Evolutionary conservation across 1,140 invertebrate genomes (phyloP).

Genomic region (Micrasema minimum): DNA sequence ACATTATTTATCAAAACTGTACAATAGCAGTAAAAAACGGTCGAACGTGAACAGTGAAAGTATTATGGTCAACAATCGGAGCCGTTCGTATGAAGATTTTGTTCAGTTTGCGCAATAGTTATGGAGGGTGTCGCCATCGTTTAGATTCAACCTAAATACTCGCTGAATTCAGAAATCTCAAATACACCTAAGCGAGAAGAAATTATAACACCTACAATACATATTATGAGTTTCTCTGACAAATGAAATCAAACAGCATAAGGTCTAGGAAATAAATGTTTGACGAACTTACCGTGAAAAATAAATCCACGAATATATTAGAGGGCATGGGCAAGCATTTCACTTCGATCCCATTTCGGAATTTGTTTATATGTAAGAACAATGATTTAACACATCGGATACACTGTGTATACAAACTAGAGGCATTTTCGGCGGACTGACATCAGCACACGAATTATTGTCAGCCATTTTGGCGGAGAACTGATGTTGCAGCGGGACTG

Average conservation of each 20-base stretch:
- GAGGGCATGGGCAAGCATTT: constrained; percentile 68
- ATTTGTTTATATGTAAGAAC: constrained; percentile 29
- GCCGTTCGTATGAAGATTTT: constrained; percentile 17
- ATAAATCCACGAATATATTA: constrained; percentile 73
- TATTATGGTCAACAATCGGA: constrained; percentile 16
- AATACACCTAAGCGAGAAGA: not conserved
- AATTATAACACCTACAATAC: constrained; percentile 9
- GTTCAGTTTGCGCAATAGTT: constrained; percentile 27
- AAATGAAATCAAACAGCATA: constrained; percentile 33
- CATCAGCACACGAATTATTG: constrained; percentile 55
- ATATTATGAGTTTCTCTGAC: constrained; percentile 34
- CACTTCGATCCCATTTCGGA: constrained; percentile 60
- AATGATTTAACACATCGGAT: constrained; percentile 52
- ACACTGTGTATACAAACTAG: constrained; percentile 69
- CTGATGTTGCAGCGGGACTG: constrained; percentile 21
- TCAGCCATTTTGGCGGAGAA: constrained; percentile 67
- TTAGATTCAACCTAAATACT: not conserved
- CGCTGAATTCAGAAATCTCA: not conserved
- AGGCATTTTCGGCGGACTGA: constrained; percentile 61
- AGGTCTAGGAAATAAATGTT: constrained; percentile 19
- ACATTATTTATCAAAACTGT: not conserved
- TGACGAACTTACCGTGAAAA: constrained; percentile 70
- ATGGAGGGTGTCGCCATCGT: not conserved
- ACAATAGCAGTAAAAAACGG: constrained; percentile 33
- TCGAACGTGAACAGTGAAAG: constrained; percentile 41